These are phyloP conservation scores for Heliconius hortense DNA, from an alignment of 2,888 invertebrate species.

Conservation along the genomic window DNA sequence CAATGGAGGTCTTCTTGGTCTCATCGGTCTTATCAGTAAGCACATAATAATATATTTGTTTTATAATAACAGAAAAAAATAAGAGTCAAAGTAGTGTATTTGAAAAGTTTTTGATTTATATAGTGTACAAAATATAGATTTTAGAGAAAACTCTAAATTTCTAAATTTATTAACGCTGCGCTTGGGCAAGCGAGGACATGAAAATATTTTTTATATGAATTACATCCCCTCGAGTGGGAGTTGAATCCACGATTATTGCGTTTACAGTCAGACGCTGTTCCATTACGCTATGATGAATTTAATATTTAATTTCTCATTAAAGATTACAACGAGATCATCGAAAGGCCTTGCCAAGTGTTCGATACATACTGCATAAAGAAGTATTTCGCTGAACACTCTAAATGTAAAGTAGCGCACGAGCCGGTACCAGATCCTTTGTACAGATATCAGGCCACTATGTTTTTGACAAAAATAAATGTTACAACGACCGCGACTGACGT, in stretches of 20 bases:
- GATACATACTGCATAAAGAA: slow-evolving; percentile 46
- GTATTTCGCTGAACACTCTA: slow-evolving; percentile 43
- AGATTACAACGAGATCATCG: slow-evolving; percentile 30
- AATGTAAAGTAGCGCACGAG: slow-evolving; percentile 41
- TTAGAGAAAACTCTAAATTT: too few relatives aligned
- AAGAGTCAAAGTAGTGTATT: too few relatives aligned
- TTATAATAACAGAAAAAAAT: neutral
- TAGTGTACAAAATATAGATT: too few relatives aligned
- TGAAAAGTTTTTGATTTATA: too few relatives aligned
- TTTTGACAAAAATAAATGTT: slow-evolving; percentile 39
- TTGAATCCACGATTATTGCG: neutral
- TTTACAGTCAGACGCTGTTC: neutral
- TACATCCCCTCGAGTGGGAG: neutral
- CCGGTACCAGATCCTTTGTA: slow-evolving; percentile 45
- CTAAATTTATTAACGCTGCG: too few relatives aligned
- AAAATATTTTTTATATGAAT: too few relatives aligned
- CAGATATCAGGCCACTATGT: slow-evolving; percentile 36
- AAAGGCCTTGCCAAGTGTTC: slow-evolving; percentile 40
- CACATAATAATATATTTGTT: neutral
- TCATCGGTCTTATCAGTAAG: slow-evolving; percentile 5
- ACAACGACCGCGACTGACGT: slow-evolving; percentile 38
- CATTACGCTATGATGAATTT: neutral
- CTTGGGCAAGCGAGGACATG: too few relatives aligned
- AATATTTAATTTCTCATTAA: neutral
- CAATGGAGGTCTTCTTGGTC: slow-evolving; percentile 6